phyloP scores from a whole-genome alignment of 2,797 vertebrate species.

The Hippocampus kuda region DNA sequence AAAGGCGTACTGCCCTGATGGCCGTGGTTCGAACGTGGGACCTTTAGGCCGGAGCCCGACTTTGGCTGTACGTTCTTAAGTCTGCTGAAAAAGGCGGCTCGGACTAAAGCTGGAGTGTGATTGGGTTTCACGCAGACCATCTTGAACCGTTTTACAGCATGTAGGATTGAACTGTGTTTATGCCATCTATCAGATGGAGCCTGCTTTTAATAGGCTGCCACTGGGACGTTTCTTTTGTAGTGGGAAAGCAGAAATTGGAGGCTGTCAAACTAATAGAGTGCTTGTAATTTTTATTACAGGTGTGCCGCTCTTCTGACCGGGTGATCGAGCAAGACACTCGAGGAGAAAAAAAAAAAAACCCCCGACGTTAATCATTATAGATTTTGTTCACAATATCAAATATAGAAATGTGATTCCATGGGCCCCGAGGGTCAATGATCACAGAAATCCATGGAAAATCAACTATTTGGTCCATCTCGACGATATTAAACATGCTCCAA shows the following conservation, averaged over 20 bases:
- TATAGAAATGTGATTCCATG: neutral
- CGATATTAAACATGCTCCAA: neutral
- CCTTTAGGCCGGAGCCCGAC: neutral
- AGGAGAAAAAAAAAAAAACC: neutral
- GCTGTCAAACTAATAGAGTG: conserved; percentile 2
- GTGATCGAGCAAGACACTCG: neutral
- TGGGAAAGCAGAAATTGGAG: conserved; percentile 3
- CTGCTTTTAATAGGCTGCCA: conserved; percentile 16
- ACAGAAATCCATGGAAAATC: neutral
- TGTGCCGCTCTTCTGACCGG: conserved; percentile 27
- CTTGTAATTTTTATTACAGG: conserved; percentile 12
- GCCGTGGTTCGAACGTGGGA: neutral
- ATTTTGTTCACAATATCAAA: neutral
- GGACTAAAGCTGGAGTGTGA: conserved; percentile 17
- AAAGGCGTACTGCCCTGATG: neutral
- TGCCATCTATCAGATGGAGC: conserved; percentile 23
- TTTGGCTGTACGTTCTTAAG: conserved; percentile 8
- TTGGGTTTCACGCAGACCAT: conserved; percentile 42
- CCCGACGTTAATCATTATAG: neutral
- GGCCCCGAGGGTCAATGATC: neutral
- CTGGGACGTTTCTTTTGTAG: conserved; percentile 9
- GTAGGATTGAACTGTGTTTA: conserved; percentile 28
- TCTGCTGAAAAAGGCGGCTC: conserved; percentile 18
- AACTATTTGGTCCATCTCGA: too few relatives aligned
- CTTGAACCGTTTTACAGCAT: conserved; percentile 37